Base-by-base conservation (phyloP, 2,888 invertebrate genomes). In the Clostera curtula region DNA sequence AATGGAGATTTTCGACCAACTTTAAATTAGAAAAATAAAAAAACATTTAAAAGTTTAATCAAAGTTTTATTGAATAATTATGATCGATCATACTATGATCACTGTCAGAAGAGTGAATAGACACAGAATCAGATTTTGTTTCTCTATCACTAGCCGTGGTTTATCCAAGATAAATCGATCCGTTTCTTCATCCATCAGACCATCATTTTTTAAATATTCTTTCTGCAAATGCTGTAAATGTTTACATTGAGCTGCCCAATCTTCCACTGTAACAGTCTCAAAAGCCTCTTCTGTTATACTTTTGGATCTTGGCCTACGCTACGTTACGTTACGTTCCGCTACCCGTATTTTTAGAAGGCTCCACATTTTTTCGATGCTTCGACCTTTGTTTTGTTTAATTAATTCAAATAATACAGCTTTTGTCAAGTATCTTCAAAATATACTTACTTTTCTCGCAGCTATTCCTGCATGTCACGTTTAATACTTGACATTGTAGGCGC, bases 331-430 rank as follows among this genome's bases (percentile, higher is more conserved):
- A 31, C 36, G 42, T 14, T 36, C 44, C 7, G 46, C 43, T 13
- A 49, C 27, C 15, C 28, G 27, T 35, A 32, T 34, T 13, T 41
- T 49, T 21, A 38, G 19, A 26, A 42, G 19, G 16, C 38, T 35
- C 44, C 36, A 45, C 10, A 43, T 42, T 18, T 31, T 23, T 27
- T 44, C 35, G 8, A 43, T 32, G 19, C 36, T 38, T 31, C 27
- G 27, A 22, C 24, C 31, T 37, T 49, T 44, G 30, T 43, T 31
- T 30, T 36, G 21, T 39, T 46, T 42, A 7, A 49, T 33, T 29
- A 39, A 11, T 18, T 38, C 34, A 34, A 29, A 29, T 19, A 38
- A 25, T 11, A 24, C 12, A 23, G 34, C 28, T 31, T 31, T 34
- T 24, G 18, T 27, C 28, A 34, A 19, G 21, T 33, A 11, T 35